A percentile compares a stretch with the other conserved stretches of the same genome.
phyloP scores from a whole-genome alignment of 2,797 vertebrate genomes.

The Hippopotamyrus pictus region DNA sequence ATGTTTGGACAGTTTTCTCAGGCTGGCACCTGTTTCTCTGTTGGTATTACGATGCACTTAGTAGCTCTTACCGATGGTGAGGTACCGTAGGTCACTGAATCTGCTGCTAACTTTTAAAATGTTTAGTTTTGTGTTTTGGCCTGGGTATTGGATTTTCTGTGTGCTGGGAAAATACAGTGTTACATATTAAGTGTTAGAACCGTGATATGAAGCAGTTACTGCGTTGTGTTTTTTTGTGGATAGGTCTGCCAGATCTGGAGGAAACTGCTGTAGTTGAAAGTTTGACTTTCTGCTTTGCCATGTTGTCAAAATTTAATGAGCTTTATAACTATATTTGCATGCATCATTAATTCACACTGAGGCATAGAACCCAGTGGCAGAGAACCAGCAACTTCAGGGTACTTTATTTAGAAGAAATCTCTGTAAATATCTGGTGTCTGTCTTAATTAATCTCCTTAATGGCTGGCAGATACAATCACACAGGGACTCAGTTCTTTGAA shows the following conservation, averaged over 20 bases:
- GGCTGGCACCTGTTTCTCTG: not conserved
- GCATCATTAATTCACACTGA: not conserved
- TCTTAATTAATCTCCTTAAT: conserved; percentile 46
- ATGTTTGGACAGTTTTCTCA: too few relatives aligned
- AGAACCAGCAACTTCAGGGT: not conserved
- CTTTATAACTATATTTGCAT: not conserved
- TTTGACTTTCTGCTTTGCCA: not conserved
- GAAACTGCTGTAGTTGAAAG: not conserved
- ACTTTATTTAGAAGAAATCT: not conserved
- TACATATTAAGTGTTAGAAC: too few relatives aligned
- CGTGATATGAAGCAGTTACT: too few relatives aligned
- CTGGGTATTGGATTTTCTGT: not conserved
- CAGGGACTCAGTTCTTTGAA: conserved; percentile 96
- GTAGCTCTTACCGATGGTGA: not conserved
- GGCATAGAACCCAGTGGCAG: not conserved
- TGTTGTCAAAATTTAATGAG: not conserved
- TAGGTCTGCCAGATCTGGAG: not conserved
- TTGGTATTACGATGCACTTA: not conserved
- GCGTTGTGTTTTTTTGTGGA: not conserved
- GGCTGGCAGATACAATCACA: conserved; percentile 88
- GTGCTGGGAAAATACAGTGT: not conserved
- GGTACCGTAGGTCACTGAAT: not conserved
- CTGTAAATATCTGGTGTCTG: not conserved
- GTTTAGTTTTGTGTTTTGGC: not conserved
- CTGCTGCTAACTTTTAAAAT: not conserved